Base-by-base conservation (phyloP, 2,888 invertebrate genomes). In the Macaria notata region DNA sequence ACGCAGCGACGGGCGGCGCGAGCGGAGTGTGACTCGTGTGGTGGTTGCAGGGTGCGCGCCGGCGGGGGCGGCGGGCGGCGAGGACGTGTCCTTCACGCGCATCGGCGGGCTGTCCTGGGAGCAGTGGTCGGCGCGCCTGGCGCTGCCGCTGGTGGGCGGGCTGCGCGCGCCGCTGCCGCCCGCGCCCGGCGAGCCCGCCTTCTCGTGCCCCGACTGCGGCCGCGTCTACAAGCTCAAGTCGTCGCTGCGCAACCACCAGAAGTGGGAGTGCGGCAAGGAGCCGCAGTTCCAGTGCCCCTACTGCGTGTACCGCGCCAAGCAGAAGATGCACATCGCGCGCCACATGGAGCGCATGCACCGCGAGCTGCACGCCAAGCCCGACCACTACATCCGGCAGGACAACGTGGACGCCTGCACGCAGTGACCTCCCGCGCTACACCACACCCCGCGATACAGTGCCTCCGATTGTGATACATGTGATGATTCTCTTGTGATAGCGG, bases 211-310 rank as follows among this genome's bases (percentile, higher is more conserved):
- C 54, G 95, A 95, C 75, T 97, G 97, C 86, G 96, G 96, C 62
- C 93, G 97, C 68, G 94, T 95, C 64, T 97, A 97, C 90, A 97
- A 97, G 84, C 93, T 97, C 69, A 97, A 97, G 88, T 96, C 96
- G 70, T 96, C 96, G 60, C 88, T 96, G 73, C 93, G 96, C 62
- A 96, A 96, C 83, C 96, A 96, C 80, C 95, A 95, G 92, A 96
- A 96, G 84, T 96, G 96, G 96, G 96, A 96, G 86, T 96, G 96
- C 84, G 95, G 96, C 76, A 96, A 96, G 83, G 96, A 96, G 84
- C 96, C 96, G 29, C 95, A 95, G 84, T 96, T 96, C 83, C 94
- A 95, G 78, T 96, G 96, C 82, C 95, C 95, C 30, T 95, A 95
- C 86, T 96, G 96, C 86, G 95, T 95, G n/a, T 96, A 96, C 83